Conservation (phyloP, 2,888 invertebrate species). For the Scaptomyza polygonia region DNA sequence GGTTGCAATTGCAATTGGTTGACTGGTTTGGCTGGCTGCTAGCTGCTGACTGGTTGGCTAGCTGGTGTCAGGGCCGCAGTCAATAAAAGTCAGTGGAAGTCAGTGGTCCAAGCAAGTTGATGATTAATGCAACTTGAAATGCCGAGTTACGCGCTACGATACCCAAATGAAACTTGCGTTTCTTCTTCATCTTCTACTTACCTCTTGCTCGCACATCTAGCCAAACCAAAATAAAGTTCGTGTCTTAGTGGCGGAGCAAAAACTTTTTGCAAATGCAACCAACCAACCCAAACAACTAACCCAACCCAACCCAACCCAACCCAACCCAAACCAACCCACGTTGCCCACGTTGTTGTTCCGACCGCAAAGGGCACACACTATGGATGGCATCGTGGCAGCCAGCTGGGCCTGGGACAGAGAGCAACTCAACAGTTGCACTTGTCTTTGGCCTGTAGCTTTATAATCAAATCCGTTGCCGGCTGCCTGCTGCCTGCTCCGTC, state of each 20-base stretch:
- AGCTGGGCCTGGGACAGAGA: slow-evolving; percentile 20
- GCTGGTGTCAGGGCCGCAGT: slow-evolving; percentile 36
- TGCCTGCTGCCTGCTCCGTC: slow-evolving; percentile 8
- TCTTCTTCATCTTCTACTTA: slow-evolving; percentile 2
- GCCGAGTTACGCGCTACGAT: slow-evolving; percentile 48
- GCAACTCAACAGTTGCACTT: slow-evolving; percentile 58
- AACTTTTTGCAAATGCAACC: slow-evolving; percentile 34
- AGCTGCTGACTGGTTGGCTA: neutral
- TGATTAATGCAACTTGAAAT: slow-evolving; percentile 73
- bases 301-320: neutral
- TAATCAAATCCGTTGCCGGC: slow-evolving; percentile 57
- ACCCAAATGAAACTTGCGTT: slow-evolving; percentile 55
- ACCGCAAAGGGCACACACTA: slow-evolving; percentile 22
- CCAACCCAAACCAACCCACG: neutral
- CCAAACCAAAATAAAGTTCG: slow-evolving; percentile 44
- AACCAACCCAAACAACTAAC: neutral
- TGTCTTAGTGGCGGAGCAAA: slow-evolving; percentile 30
- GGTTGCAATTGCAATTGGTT: neutral
- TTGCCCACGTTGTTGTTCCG: neutral
- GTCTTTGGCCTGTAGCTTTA: slow-evolving; percentile 53
- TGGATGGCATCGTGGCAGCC: slow-evolving; percentile 3
- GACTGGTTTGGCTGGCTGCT: neutral
- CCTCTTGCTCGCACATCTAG: slow-evolving; percentile 11
- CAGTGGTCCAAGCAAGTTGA: slow-evolving; percentile 66
- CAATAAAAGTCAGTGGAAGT: slow-evolving; percentile 68